phyloP scores from a whole-genome alignment of 1,140 invertebrate species.

The Apis cerana region DNA sequence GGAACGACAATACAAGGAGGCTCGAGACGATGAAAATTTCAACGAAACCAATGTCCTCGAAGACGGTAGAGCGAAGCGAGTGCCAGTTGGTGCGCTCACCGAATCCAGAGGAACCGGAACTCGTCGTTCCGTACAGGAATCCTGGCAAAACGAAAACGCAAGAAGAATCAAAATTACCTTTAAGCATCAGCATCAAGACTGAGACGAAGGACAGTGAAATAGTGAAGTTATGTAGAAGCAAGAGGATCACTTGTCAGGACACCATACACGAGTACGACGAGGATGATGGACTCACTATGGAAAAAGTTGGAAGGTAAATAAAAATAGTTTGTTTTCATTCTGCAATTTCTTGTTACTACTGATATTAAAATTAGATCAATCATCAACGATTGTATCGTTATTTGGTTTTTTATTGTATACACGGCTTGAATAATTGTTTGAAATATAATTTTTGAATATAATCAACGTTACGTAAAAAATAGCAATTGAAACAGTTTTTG shows the following conservation, averaged over 20 bases:
- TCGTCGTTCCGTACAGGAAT: conserved; percentile 25
- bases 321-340: too few species aligned
- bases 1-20: conserved; percentile 72
- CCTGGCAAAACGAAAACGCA: conserved; percentile 50
- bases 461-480: too few species aligned
- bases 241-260: conserved; percentile 71
- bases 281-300: conserved; percentile 74
- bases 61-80: conserved; percentile 69
- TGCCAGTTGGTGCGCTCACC: conserved; percentile 69
- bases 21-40: conserved; percentile 78
- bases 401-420: too few species aligned
- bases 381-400: too few species aligned
- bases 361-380: too few species aligned
- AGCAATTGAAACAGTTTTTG: too few species aligned
- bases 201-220: conserved; percentile 66
- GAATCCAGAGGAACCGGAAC: conserved; percentile 51
- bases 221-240: conserved; percentile 63
- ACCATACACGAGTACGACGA: conserved; percentile 73
- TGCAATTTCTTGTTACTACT: too few species aligned
- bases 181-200: conserved; percentile 70
- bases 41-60: conserved; percentile 72
- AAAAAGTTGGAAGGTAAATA: conserved; percentile 73
- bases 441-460: too few species aligned
- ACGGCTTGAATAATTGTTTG: too few species aligned
- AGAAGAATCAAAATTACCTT: conserved; percentile 72